Conservation (phyloP, 35 echinoderm and acorn worm species). For the Apostichopus parvimensis region DNA sequence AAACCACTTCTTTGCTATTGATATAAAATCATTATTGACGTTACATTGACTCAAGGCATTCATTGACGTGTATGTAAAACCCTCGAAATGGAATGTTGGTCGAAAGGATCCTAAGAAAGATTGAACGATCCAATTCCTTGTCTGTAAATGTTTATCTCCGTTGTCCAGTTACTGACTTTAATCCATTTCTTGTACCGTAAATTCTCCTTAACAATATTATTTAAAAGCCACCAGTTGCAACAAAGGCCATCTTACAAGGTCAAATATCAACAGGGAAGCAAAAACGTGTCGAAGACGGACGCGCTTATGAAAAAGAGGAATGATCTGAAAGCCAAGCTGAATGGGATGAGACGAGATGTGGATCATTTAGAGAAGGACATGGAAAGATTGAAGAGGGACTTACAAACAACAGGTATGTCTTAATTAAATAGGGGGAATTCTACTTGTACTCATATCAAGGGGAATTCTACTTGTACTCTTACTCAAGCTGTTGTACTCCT, state of each 20-base stretch:
- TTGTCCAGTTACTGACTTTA: no score
- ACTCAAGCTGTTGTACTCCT: no score
- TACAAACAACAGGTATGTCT: slow-evolving; percentile 2
- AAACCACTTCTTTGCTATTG: no score
- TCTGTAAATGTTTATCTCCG: no score
- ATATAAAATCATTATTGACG: no score
- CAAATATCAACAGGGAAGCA: slow-evolving; percentile 15
- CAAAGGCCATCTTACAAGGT: slow-evolving; percentile 14
- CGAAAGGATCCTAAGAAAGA: no score
- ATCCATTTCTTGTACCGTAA: neutral
- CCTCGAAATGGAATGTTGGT: no score
- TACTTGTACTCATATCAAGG: no score
- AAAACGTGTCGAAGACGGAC: neutral
- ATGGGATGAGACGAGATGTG: neutral
- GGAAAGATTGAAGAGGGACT: slow-evolving; percentile 27
- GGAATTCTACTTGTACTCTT: no score
- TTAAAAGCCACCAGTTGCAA: neutral
- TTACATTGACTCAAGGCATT: neutral
- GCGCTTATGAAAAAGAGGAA: slow-evolving; percentile 32
- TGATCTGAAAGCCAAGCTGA: neutral
- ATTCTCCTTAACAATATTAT: neutral
- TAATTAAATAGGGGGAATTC: no score
- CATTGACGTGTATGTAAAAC: no score
- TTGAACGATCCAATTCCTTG: no score
- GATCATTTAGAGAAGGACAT: slow-evolving; percentile 21